A percentile compares a stretch with the other conserved stretches of the same genome.
phyloP scores from a whole-genome alignment of 2,113 vertebrate genomes.

The Mustelus asterias region DNA sequence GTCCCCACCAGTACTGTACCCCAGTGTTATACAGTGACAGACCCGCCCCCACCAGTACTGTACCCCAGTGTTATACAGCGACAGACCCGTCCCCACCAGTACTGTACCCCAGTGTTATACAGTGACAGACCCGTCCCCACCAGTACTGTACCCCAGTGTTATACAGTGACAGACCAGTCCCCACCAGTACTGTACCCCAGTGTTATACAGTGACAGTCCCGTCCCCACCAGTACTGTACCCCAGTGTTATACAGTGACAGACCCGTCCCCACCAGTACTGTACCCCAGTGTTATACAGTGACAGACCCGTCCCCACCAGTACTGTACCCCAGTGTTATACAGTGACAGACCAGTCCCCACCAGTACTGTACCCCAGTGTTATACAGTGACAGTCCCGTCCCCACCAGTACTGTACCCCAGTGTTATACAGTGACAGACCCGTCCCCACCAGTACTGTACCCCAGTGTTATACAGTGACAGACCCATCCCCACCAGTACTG shows the following conservation, averaged over 20 bases:
- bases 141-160: not conserved
- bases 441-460: not conserved
- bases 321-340: not conserved
- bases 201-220: not conserved
- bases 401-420: not conserved
- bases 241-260: too few species aligned
- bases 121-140: not conserved
- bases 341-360: not conserved
- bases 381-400: not conserved
- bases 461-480: not conserved
- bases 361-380: too few species aligned
- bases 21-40: not conserved
- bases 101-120: too few species aligned
- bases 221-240: not conserved
- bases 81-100: not conserved
- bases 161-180: not conserved
- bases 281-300: not conserved
- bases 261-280: not conserved
- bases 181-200: not conserved
- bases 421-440: not conserved
- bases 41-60: not conserved
- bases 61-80: not conserved
- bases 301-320: not conserved
- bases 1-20: not conserved
- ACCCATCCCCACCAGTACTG: not conserved